These are phyloP conservation scores for Myodes glareolus DNA, from an alignment of 2,113 vertebrate species.

Conservation along the genomic window DNA sequence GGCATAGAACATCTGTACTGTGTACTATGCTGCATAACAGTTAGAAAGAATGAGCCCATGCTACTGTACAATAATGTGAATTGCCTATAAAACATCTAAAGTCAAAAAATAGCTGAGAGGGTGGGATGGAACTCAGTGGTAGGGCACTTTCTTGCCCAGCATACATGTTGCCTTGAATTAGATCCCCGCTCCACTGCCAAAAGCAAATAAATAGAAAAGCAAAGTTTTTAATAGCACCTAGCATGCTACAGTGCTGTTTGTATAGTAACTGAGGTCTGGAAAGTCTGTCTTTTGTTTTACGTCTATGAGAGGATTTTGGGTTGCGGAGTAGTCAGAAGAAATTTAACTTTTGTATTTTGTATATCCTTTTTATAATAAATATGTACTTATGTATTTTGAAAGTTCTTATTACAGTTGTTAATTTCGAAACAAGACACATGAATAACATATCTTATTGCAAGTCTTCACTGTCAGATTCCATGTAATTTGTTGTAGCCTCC, in stretches of 20 bases:
- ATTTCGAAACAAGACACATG: slow-evolving; percentile 37
- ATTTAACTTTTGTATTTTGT: slow-evolving; percentile 38
- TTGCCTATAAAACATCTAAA: not conserved
- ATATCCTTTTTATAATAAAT: slow-evolving; percentile 4
- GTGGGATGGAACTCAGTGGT: not conserved
- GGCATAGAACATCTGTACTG: not conserved
- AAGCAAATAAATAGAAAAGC: not conserved
- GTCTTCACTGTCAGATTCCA: not conserved
- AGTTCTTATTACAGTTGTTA: not conserved
- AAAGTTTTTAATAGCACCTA: not conserved
- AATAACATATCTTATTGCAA: slow-evolving; percentile 11
- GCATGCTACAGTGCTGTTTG: not conserved
- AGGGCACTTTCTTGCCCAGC: not conserved
- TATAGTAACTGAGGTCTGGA: not conserved
- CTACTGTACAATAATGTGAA: not conserved
- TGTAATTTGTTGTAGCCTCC: not conserved
- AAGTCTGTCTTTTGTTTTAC: not conserved
- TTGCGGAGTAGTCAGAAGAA: not conserved
- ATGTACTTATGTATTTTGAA: not conserved
- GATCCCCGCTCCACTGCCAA: not conserved
- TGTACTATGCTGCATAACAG: not conserved
- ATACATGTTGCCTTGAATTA: not conserved
- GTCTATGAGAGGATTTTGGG: not conserved
- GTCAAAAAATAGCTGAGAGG: not conserved
- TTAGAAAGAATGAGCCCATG: not conserved